Evolutionary conservation across 2,113 vertebrate genomes (phyloP), one percentile per base, ranked within the genome.

Genomic region (Nesoenas mayeri): DNA sequence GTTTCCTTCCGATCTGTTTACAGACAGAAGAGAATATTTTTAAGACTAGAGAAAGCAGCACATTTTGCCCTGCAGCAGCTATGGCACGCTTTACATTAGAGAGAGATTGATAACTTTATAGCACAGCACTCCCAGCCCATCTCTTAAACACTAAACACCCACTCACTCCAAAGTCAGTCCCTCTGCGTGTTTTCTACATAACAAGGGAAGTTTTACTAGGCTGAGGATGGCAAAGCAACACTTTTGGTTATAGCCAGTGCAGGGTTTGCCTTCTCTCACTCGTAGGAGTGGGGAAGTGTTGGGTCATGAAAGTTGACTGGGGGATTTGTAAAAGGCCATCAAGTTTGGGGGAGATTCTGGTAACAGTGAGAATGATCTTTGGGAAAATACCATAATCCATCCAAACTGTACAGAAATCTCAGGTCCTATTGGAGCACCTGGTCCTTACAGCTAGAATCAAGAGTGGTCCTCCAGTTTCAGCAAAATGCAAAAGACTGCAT

Each of bases 181-280:
- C 50, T 80, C 48, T 44, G 70, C 31, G 29, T 2, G 9, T 36
- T 58, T 48, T 79, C 56, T 89, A 6, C 61, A 42, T 81, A 94
- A 73, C 48, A 73, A 95, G 70, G 87, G 74, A 84, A 94, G 77
- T 89, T 94, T 96, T 90, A 64, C 60, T 85, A 60, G 42, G 29
- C 78, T 92, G 79, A 54, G 65, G 25, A 79, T 19, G 36, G 34
- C 54, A 93, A 75, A 96, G 5, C 50, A 82, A 16, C 38, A 31
- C 19, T 82, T 92, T 42, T 96, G 74, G 56, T 47, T 65, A 25
- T 50, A 93, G 28, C 31, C 78, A 75, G 31, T 6, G n/a, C 48
- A 40, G n/a, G 15, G 28, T 60, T 95, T 75, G 17, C 3, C 9
- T 80, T 54, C 60, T 69, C 25, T 75, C 74, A 40, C 22, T 69